phyloP scores from a whole-genome alignment of 2,797 vertebrate genomes.

The Sternarchorhynchus goeldii region DNA sequence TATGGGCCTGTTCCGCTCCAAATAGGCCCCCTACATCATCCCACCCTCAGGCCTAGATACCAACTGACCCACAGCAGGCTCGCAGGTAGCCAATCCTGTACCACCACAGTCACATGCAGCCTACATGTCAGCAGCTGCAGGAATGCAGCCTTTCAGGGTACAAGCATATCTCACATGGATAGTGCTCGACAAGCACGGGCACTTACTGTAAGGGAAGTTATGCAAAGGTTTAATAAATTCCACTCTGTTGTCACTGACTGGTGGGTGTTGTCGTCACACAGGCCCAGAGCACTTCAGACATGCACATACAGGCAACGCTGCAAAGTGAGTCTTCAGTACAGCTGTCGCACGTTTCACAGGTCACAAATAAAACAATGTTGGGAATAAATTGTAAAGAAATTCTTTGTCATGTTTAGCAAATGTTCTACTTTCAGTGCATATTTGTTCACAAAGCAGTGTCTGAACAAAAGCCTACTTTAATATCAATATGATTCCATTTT shows the following conservation, averaged over 20 bases:
- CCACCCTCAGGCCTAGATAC: conserved; percentile 47
- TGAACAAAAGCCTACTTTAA: too few species aligned
- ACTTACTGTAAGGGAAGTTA: conserved; percentile 12
- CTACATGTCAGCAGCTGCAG: background rate
- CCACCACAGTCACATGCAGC: too few species aligned
- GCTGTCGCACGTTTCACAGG: background rate
- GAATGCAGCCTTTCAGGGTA: background rate
- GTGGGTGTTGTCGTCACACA: conserved; percentile 18
- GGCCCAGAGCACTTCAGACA: conserved; percentile 37
- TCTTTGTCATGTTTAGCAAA: too few species aligned
- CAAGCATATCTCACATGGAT: background rate
- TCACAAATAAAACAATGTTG: background rate
- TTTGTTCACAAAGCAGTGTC: too few species aligned
- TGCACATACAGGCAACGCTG: background rate
- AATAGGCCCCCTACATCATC: conserved; percentile 48
- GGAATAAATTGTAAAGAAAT: background rate
- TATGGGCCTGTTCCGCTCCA: conserved; percentile 56
- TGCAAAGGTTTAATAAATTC: background rate
- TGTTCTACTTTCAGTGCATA: too few species aligned
- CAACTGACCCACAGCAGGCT: conserved; percentile 46
- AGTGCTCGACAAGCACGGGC: conserved; percentile 10
- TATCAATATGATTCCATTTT: too few species aligned
- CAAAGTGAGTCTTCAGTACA: conserved; percentile 45
- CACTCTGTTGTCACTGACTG: background rate
- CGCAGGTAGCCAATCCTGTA: conserved; percentile 52